A percentile compares a stretch with the other conserved stretches of the same genome.
Evolutionary conservation across 1,140 invertebrate genomes (phyloP).

Genomic region (Temnothorax longispinosus): DNA sequence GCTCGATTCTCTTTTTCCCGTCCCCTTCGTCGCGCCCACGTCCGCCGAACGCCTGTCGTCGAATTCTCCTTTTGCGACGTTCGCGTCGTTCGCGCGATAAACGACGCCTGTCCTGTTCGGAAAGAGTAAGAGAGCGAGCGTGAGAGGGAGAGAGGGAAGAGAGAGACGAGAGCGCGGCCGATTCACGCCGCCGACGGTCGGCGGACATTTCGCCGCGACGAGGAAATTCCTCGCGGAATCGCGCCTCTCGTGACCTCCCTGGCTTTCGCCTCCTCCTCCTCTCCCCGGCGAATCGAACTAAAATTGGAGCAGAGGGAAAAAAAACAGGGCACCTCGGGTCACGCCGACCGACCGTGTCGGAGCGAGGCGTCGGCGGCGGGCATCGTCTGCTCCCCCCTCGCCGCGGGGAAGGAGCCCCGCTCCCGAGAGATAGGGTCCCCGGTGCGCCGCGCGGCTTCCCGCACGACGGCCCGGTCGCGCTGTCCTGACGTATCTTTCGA

Average conservation of each 20-base stretch:
- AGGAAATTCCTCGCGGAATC: no score
- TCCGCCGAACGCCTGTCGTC: background rate
- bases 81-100: background rate
- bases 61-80: background rate
- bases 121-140: no score
- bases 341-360: background rate
- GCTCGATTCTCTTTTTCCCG: background rate
- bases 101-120: no score
- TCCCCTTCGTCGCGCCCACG: background rate
- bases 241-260: no score
- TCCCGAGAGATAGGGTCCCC: background rate
- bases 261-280: no score
- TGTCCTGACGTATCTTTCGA: slow-evolving; percentile 59
- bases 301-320: no score
- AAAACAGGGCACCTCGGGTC: no score
- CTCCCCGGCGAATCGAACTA: no score
- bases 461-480: no score
- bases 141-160: background rate
- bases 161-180: background rate
- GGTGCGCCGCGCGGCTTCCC: background rate
- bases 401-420: background rate
- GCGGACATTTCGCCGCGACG: background rate
- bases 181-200: background rate
- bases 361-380: background rate
- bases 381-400: background rate